phyloP scores from a whole-genome alignment of 92 coral and sea anemone genomes.

The Montipora capitata region DNA sequence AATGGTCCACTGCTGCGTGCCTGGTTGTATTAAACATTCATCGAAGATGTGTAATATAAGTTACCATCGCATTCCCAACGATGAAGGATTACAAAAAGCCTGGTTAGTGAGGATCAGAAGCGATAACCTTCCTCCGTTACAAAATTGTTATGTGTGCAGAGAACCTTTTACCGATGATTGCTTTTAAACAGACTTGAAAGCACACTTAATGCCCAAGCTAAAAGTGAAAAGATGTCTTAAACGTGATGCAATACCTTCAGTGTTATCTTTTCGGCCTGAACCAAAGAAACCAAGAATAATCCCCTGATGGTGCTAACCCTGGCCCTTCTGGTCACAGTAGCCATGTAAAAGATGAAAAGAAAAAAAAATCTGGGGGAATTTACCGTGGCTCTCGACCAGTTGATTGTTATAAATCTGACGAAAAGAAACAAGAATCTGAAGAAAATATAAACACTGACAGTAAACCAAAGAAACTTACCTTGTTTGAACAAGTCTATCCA shows the following conservation, averaged over 20 bases:
- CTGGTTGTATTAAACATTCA: constrained; percentile 72
- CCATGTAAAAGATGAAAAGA: background rate
- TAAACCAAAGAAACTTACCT: constrained; percentile 2
- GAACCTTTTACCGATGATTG: constrained; percentile 53
- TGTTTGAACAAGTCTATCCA: constrained; percentile 10
- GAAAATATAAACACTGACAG: background rate
- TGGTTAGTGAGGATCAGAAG: constrained; percentile 64
- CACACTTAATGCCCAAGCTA: background rate
- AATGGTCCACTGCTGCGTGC: constrained; percentile 80
- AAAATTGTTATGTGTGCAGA: constrained; percentile 76
- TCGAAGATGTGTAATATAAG: constrained; percentile 38
- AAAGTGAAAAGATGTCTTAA: background rate
- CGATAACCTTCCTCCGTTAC: constrained; percentile 66
- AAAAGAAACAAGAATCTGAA: background rate
- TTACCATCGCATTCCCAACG: constrained; percentile 56
- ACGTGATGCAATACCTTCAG: constrained; percentile 8
- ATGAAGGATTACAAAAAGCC: constrained; percentile 34
- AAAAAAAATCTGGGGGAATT: background rate
- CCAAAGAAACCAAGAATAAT: background rate
- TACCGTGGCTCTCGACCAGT: background rate
- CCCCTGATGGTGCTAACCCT: constrained; percentile 7
- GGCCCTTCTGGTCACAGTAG: constrained; percentile 1
- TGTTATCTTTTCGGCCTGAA: constrained; percentile 9
- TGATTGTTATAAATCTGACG: background rate
- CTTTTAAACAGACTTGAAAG: background rate